Evolutionary conservation across 2,797 vertebrate species (phyloP).

Genomic region (Peromyscus nudipes): DNA sequence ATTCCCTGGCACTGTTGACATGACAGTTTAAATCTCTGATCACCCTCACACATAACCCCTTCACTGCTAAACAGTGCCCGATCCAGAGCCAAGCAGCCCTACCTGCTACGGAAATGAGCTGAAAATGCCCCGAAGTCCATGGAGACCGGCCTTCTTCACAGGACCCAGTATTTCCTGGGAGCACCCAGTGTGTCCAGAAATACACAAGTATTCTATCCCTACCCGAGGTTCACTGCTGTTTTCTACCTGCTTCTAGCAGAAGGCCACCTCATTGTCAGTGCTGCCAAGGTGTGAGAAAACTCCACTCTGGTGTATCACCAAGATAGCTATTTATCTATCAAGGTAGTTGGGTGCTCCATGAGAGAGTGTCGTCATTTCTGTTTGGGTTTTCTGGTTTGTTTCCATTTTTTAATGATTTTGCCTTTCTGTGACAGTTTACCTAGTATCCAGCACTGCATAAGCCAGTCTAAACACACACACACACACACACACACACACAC

Average conservation of each 20-base stretch:
- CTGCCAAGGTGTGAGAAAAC: not conserved
- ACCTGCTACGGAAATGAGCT: not conserved
- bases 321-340: not conserved
- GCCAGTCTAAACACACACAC: not conserved
- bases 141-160: not conserved
- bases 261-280: not conserved
- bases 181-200: fast-evolving
- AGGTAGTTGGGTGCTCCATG: not conserved
- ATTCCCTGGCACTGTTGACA: conserved; percentile 68
- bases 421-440: conserved; percentile 20
- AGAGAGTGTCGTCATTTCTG: not conserved
- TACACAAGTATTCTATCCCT: not conserved
- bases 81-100: not conserved
- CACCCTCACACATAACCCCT: conserved; percentile 73
- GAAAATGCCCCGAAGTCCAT: not conserved
- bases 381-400: not conserved
- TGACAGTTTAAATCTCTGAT: conserved; percentile 83
- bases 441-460: not conserved
- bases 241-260: not conserved
- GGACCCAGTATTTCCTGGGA: not conserved
- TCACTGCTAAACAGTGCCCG: conserved; percentile 37
- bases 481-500: not conserved
- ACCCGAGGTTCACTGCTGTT: not conserved
- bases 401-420: conserved; percentile 13
- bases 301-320: not conserved